Percentiles rank a stretch among this genome's conserved stretches.
Conservation (phyloP, 1,140 invertebrate species). For the Drosophila azteca region DNA sequence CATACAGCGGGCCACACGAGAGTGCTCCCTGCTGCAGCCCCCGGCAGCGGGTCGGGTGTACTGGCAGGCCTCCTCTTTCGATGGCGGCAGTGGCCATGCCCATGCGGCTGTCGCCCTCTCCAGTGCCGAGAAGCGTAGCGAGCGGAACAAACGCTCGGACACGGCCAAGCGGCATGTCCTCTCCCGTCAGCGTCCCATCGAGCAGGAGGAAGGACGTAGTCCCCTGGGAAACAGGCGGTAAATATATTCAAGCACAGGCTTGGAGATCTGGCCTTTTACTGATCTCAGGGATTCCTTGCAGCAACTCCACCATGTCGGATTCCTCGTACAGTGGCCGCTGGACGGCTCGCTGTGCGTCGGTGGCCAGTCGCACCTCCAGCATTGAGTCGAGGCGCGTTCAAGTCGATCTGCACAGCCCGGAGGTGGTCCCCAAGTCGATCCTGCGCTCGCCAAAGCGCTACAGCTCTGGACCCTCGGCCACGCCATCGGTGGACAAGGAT, state of each 20-base stretch:
- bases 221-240: conserved; percentile 76
- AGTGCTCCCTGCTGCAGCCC: conserved; percentile 73
- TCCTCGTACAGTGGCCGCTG: conserved; percentile 81
- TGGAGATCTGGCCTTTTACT: too few relatives aligned
- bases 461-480: conserved; percentile 76
- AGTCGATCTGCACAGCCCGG: conserved; percentile 80
- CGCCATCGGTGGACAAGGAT: conserved; percentile 80
- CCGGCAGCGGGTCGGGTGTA: conserved; percentile 69
- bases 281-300: conserved; percentile 9
- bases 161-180: conserved; percentile 90
- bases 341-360: conserved; percentile 75
- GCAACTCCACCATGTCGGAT: conserved; percentile 82
- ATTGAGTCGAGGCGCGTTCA: conserved; percentile 79
- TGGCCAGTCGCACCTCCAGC: conserved; percentile 79
- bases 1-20: conserved; percentile 68
- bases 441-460: conserved; percentile 76
- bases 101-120: conserved; percentile 17
- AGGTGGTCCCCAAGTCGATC: conserved; percentile 76
- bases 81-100: conserved; percentile 84
- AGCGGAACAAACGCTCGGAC: conserved; percentile 85
- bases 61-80: conserved; percentile 83
- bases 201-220: conserved; percentile 85
- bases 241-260: conserved; percentile 3
- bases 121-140: conserved; percentile 68
- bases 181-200: conserved; percentile 89